Evolutionary conservation across 2,113 vertebrate species (phyloP).

Genomic region (Protomyctophum bolini): DNA sequence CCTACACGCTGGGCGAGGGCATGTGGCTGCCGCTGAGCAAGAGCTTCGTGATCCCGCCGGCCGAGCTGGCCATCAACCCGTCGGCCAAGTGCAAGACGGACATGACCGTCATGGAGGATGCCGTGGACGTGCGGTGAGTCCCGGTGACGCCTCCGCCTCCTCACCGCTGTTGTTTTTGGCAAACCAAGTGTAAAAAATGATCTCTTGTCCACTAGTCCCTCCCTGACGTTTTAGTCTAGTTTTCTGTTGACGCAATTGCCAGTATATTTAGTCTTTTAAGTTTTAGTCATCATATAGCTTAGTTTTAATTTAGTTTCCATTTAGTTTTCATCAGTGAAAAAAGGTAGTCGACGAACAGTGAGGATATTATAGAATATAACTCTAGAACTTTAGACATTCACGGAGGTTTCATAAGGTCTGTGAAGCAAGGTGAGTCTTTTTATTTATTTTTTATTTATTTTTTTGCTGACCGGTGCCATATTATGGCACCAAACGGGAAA

Average conservation of each 20-base stretch:
- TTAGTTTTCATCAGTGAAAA: no score
- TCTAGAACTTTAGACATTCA: constrained; percentile 16
- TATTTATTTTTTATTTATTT: neutral
- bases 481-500: constrained; percentile 16
- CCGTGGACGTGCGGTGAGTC: constrained; percentile 93
- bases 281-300: no score
- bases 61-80: constrained; percentile 97
- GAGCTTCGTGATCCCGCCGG: constrained; percentile 97
- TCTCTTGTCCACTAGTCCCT: no score
- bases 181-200: no score
- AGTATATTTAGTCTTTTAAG: no score
- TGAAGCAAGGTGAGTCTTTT: neutral
- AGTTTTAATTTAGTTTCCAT: no score
- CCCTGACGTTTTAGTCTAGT: no score
- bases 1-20: constrained; percentile 95
- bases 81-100: constrained; percentile 98
- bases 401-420: neutral
- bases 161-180: no score
- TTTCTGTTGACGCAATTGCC: no score
- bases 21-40: constrained; percentile 99
- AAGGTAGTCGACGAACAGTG: no score
- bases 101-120: constrained; percentile 99
- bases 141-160: no score
- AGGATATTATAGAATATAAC: no score
- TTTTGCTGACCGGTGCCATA: constrained; percentile 3